Percentiles rank a stretch among this genome's conserved stretches.
Conservation (phyloP, 92 coral and sea anemone species). For the Palythoa grandiflora region DNA sequence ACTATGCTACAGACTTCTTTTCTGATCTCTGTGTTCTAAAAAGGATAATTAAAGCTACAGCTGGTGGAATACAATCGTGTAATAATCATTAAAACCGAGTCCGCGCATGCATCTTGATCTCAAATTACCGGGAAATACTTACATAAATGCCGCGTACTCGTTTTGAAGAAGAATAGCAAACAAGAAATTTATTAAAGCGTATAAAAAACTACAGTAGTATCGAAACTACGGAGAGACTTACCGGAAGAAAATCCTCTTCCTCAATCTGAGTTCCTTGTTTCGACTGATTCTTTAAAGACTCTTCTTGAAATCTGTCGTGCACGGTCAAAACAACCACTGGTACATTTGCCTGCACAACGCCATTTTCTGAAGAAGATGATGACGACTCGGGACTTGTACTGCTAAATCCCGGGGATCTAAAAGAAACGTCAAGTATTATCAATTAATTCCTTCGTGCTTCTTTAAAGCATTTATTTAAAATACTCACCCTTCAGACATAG, state of each 20-base stretch:
- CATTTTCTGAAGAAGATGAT: constrained; percentile 52
- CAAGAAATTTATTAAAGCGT: no score
- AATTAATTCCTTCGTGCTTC: constrained; percentile 25
- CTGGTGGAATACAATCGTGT: no score
- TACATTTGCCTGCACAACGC: constrained; percentile 33
- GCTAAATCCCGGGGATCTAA: constrained; percentile 35
- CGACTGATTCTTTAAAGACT: constrained; percentile 40
- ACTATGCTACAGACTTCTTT: no score
- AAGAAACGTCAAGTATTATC: background rate
- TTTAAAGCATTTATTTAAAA: constrained; percentile 28
- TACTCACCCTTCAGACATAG: constrained; percentile 73
- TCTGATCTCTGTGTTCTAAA: no score
- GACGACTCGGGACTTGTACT: constrained; percentile 18
- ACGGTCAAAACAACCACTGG: constrained; percentile 79
- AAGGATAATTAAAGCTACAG: no score
- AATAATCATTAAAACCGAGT: no score
- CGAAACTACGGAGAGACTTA: constrained; percentile 46
- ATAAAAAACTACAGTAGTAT: background rate
- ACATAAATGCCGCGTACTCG: background rate
- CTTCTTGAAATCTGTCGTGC: constrained; percentile 71
- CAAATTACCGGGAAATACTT: constrained; percentile 30
- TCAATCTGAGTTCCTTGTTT: constrained; percentile 47
- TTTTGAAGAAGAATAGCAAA: no score
- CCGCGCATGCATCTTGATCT: background rate
- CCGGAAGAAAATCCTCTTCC: constrained; percentile 83